Base-by-base conservation (phyloP, 2,113 vertebrate species). In the Poeciliopsis turrubarensis region DNA sequence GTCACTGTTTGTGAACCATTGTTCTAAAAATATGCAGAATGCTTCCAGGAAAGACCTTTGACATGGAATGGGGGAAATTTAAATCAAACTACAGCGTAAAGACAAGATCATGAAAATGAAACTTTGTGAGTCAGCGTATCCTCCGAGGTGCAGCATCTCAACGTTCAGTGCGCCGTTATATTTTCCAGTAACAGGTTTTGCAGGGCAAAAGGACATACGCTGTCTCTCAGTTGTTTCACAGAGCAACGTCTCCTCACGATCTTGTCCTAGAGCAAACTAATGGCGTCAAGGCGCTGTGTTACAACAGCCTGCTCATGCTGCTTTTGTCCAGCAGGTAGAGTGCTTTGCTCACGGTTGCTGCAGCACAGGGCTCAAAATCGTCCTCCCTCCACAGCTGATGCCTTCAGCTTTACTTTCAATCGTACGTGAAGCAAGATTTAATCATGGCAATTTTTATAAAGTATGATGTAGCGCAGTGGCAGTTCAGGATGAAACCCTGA, bases 271-370 rank as follows among this genome's bases (percentile, higher is more conserved):
- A 31, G 19, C 0, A 25, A 57, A 22, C 15, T n/a, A 31, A 32
- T 7, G 5, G 14, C 1, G 10, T 25, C n/a, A 17, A 13, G 3
- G 14, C 8, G 5, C 25, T 37, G 22, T 57, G 15, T 26, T 30
- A 34, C 14, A 64, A 32, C 31, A 41, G 39, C 9, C 12, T 34
- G 15, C 4, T 27, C 15, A 30, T 80, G 22, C 74, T 78, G 14
- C 32, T 32, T 1, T 15, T 63, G 27, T 3, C 79, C 92, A 90
- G 81, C 81, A 92, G 90, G 68, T 51, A 8, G 85, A 30, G 80
- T 2, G 12, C 39, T 83, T 66, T 47, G 1, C 64, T 44, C 31
- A 73, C 37, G 63, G 9, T 69, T 79, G 51, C 12, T 69, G 19
- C 11, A 61, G 60, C 39, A 11, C 9, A 3, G 71, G 13, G 5